phyloP scores from a whole-genome alignment of 2,113 vertebrate genomes.

The Cyphomyrus discorhynchus region DNA sequence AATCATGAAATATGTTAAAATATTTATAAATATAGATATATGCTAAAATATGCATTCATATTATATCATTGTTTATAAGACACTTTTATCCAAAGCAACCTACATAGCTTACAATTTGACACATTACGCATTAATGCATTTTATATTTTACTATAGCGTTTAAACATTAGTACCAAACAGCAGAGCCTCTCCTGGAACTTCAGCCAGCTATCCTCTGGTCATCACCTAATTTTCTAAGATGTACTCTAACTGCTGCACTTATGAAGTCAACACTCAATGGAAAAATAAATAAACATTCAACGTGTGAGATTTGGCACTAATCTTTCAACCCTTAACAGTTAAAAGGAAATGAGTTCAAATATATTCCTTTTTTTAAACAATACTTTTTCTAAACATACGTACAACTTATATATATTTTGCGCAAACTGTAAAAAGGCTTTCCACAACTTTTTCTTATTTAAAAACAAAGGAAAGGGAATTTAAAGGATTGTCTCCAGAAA shows the following conservation, averaged over 20 bases:
- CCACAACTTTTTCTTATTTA: not conserved
- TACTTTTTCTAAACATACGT: not conserved
- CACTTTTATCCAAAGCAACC: not conserved
- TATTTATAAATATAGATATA: slow-evolving; percentile 1
- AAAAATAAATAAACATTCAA: not conserved
- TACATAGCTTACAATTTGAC: slow-evolving; percentile 4
- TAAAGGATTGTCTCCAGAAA: not conserved
- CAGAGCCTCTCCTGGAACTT: not conserved
- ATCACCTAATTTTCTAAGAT: not conserved
- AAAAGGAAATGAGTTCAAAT: not conserved
- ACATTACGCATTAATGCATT: not conserved
- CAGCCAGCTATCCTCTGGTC: not conserved
- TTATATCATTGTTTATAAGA: not conserved
- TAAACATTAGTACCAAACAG: not conserved
- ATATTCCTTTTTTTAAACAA: not conserved
- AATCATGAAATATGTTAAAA: not conserved
- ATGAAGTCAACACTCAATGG: not conserved
- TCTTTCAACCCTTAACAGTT: not conserved
- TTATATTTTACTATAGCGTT: not conserved
- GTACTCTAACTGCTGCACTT: not conserved
- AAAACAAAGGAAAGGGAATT: not conserved
- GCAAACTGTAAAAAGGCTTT: not conserved
- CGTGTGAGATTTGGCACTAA: not conserved
- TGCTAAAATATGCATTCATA: not conserved
- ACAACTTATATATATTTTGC: not conserved